These are phyloP conservation scores for Dugesia japonica DNA, from an alignment of 2,888 invertebrate species.

Conservation along the genomic window DNA sequence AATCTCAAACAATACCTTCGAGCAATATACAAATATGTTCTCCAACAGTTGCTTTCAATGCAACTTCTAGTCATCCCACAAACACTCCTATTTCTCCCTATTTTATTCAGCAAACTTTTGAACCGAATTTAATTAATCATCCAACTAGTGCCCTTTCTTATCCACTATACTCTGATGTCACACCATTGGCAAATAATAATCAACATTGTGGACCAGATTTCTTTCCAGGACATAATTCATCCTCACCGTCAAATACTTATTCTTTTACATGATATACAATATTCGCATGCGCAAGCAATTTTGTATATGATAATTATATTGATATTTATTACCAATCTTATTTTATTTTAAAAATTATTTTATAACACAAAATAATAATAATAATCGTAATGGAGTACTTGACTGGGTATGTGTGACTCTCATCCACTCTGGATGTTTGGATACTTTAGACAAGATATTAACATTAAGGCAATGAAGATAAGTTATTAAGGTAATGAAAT, in stretches of 20 bases:
- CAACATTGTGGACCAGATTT: background rate
- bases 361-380: too few species aligned
- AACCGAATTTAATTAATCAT: background rate
- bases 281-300: background rate
- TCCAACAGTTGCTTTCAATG: background rate
- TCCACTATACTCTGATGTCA: background rate
- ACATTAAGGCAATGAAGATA: too few species aligned
- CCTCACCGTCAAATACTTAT: background rate
- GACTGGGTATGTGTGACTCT: too few species aligned
- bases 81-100: background rate
- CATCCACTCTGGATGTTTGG: too few species aligned
- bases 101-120: background rate
- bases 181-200: background rate
- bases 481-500: too few species aligned
- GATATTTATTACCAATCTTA: too few species aligned
- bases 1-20: background rate
- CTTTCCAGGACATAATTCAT: conserved; percentile 9
- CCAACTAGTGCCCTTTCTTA: background rate
- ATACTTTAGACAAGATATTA: too few species aligned
- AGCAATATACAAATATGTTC: background rate
- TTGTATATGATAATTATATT: conserved; percentile 7
- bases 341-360: too few species aligned
- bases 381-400: too few species aligned
- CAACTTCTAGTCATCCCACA: background rate
- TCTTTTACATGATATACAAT: background rate